Evolutionary conservation across 2,888 invertebrate genomes (phyloP), one percentile per base, ranked within the genome.

Genomic region (Allygus modestus): DNA sequence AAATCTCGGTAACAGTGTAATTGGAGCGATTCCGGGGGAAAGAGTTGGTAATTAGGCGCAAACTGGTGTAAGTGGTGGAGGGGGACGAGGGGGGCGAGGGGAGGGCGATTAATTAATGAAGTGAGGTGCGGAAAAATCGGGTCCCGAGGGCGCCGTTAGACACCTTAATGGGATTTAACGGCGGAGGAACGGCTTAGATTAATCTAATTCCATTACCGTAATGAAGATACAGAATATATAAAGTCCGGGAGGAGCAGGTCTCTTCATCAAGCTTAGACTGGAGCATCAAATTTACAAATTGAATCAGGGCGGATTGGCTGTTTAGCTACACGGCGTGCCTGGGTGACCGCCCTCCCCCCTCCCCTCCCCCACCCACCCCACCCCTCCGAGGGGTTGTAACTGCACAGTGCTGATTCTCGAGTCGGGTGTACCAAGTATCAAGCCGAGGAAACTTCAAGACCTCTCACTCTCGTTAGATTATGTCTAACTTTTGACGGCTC

Each of bases 141-240:
- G 51, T 28, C 84, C 79, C 41, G 41, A 43, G 79, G 84, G 84
- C 58, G 43, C 77, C 77, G 77, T 84, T 84, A 84, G 77, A 58
- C 58, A 85, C 85, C 85, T 84, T 85, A 86, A 86, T 85, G 85
- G 84, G 82, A 85, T 86, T 85, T 85, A 86, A 86, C 84, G 82
- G 85, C 73, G 73, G 43, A 51, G 84, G 61, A 84, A 81, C 84
- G 75, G 75, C 58, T 75, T 46, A 84, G 85, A 91, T 91, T 91
- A 91, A 91, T 92, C 91, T 92, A 92, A 92, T 92, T 91, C 91
- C 91, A 92, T 92, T 92, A 92, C 90, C 89, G 90, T 92, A 92
- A 92, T 91, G 91, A 91, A 91, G 91, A 91, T 91, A 91, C 91
- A 91, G 91, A 91, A 91, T 91, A 90, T 82, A 87, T 86, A 87